A percentile compares a stretch with the other conserved stretches of the same genome.
These are phyloP conservation scores for Prionchulus punctatus DNA, from an alignment of 2,888 invertebrate genomes.

Conservation along the genomic window DNA sequence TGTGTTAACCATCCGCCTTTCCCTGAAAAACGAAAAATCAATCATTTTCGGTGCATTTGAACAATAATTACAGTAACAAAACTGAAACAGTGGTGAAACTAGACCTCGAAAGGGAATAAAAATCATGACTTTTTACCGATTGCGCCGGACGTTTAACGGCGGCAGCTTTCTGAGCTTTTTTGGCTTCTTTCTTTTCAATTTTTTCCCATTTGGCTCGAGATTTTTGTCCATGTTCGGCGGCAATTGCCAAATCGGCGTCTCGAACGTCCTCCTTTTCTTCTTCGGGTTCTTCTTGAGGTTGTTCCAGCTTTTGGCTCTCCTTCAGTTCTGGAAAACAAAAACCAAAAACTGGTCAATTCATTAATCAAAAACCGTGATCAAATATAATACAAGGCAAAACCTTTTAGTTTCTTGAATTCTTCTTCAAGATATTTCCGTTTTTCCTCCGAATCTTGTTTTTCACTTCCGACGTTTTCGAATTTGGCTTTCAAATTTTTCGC, in stretches of 20 bases:
- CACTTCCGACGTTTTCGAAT: slow-evolving; percentile 32
- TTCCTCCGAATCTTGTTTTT: slow-evolving; percentile 30
- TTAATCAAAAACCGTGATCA: background rate
- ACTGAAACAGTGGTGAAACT: background rate
- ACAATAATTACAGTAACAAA: background rate
- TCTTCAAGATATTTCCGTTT: slow-evolving; percentile 32
- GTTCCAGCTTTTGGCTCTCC: slow-evolving; percentile 16
- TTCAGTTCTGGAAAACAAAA: slow-evolving; percentile 9
- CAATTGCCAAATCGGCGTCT: slow-evolving; percentile 13
- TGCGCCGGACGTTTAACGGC: background rate
- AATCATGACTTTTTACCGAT: too few species aligned
- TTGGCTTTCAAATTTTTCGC: slow-evolving; percentile 28
- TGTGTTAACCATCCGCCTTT: too few species aligned
- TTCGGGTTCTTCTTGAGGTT: slow-evolving; percentile 23
- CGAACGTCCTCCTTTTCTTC: slow-evolving; percentile 16
- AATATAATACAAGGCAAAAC: slow-evolving; percentile 14
- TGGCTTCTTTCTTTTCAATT: slow-evolving; percentile 31
- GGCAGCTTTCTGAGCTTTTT: slow-evolving; percentile 26
- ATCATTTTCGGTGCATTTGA: background rate
- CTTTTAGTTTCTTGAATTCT: slow-evolving; percentile 28
- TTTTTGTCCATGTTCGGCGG: slow-evolving; percentile 30
- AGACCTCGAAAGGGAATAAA: too few species aligned
- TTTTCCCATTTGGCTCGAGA: slow-evolving; percentile 33
- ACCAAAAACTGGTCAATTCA: background rate
- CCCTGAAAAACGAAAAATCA: too few species aligned